Evolutionary conservation across 2,797 vertebrate genomes (phyloP), one percentile per base, ranked within the genome.

Genomic region (Nyctibius grandis): DNA sequence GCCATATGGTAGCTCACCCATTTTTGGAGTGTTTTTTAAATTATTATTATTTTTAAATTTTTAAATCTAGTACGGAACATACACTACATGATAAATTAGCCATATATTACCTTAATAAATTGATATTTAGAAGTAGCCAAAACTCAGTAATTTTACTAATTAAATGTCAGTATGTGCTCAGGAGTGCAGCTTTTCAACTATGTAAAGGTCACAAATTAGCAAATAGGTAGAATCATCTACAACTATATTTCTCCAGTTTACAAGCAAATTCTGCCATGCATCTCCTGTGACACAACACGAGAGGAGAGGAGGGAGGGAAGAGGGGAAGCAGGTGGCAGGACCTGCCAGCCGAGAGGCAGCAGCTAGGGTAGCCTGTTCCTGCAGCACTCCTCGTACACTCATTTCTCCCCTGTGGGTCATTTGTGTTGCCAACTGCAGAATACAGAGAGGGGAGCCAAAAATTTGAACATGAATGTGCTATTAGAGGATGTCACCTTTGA

Each of bases 121-220:
- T 87, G 45, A 56, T 64, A 92, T 67, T 93, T 93, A 74, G 45
- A 60, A 85, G 64, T 33, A 92, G 59, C 53, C 68, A 93, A 89
- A 45, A 74, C 67, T 73, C 44, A 73, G n/a, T 48, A 48, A 77
- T 92, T 91, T 85, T 80, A 53, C 76, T 93, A 92, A 94, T 74
- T 96, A 93, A 96, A 91, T 89, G 78, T 85, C 84, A 68, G 63
- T 89, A 92, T 40, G 11, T 51, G 51, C 78, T 70, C 85, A 36
- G 57, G 89, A 69, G 72, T 21, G 68, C 13, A 31, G 22, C 60
- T 77, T 64, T 57, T 60, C 57, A 79, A 6, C 50, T 47, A 1
- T 34, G 77, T 50, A 91, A 95, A 88, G 81, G 63, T 76, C 59
- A 89, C 48, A 61, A 80, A 92, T 79, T n/a, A 94, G 51, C 57